Evolutionary conservation across 2,113 vertebrate species (phyloP).

Genomic region (Agelaius phoeniceus): DNA sequence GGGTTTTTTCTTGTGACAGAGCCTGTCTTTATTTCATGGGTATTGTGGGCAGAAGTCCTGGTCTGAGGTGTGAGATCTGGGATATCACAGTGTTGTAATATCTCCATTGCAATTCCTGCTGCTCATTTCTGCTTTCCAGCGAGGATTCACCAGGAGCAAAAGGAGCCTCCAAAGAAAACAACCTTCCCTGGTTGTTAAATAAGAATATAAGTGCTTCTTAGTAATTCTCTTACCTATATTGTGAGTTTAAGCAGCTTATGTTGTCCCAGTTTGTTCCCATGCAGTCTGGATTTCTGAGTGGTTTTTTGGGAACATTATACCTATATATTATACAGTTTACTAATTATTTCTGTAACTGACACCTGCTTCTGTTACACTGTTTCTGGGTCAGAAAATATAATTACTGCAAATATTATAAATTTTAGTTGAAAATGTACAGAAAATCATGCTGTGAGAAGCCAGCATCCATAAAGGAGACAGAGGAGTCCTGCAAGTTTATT

Average conservation of each 20-base stretch:
- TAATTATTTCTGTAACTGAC: not conserved
- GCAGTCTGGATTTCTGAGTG: not conserved
- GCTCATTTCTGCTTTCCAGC: not conserved
- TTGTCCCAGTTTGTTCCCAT: not conserved
- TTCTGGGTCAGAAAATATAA: not conserved
- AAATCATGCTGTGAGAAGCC: not conserved
- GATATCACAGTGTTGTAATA: not conserved
- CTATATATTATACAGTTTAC: not conserved
- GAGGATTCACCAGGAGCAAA: not conserved
- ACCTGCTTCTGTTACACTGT: not conserved
- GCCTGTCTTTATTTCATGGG: not conserved
- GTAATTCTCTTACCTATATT: not conserved
- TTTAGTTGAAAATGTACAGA: not conserved
- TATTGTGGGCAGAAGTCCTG: not conserved
- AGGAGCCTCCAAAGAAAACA: not conserved
- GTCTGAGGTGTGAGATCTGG: not conserved
- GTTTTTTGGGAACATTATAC: not conserved
- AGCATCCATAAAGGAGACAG: not conserved
- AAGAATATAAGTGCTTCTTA: not conserved
- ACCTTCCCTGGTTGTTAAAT: not conserved
- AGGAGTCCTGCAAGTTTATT: not conserved
- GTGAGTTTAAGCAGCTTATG: not conserved
- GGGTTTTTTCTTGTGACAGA: not conserved
- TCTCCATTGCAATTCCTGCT: not conserved
- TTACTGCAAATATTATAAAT: not conserved